phyloP scores from a whole-genome alignment of 2,888 invertebrate species.

The Pyrgus malvae region DNA sequence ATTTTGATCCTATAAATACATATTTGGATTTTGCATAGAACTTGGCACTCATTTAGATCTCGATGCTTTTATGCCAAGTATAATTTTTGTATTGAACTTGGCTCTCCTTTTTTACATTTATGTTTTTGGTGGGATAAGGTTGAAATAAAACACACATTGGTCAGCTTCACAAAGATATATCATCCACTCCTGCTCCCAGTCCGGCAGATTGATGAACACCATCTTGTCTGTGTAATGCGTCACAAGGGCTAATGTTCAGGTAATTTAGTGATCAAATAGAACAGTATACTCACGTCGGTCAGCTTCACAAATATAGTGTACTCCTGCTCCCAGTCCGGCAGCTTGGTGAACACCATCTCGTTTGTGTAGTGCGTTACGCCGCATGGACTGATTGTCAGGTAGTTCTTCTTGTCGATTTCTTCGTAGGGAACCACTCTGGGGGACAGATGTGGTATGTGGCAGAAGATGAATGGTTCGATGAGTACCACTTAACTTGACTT shows the following conservation, averaged over 20 bases:
- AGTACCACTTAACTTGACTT: too few species aligned
- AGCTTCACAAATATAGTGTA: conserved; percentile 90
- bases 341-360: conserved; percentile 89
- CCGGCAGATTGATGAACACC: conserved; percentile 88
- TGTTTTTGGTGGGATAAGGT: too few species aligned
- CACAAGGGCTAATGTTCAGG: conserved; percentile 90
- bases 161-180: conserved; percentile 89
- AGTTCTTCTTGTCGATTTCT: conserved; percentile 86
- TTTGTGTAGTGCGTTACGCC: conserved; percentile 91
- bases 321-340: conserved; percentile 91
- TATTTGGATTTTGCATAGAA: too few species aligned
- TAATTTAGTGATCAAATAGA: conserved; percentile 70
- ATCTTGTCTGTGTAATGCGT: conserved; percentile 90
- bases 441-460: too few species aligned
- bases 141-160: conserved; percentile 84
- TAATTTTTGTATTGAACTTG: too few species aligned
- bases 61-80: too few species aligned
- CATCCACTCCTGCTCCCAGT: conserved; percentile 92
- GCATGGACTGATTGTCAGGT: conserved; percentile 90
- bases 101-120: too few species aligned
- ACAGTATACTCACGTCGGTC: conserved; percentile 79
- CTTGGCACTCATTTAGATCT: too few species aligned
- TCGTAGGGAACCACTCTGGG: conserved; percentile 88
- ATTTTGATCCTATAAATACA: too few species aligned
- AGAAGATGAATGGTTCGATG: too few species aligned